phyloP scores from a whole-genome alignment of 2,113 vertebrate genomes.

The Erpornis zantholeuca region DNA sequence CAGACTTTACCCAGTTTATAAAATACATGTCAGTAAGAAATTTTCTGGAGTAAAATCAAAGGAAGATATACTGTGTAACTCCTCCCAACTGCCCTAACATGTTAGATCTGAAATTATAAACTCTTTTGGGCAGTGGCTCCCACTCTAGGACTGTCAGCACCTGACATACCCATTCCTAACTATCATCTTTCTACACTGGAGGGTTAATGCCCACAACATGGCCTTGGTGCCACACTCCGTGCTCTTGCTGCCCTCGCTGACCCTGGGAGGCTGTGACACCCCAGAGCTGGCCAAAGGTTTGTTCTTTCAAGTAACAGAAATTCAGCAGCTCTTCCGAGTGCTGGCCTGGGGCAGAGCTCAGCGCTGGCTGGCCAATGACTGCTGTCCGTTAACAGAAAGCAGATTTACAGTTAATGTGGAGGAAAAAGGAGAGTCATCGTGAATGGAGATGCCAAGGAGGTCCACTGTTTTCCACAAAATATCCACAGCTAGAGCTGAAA shows the following conservation, averaged over 20 bases:
- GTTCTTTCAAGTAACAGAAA: not conserved
- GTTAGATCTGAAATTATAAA: not conserved
- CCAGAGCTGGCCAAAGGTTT: not conserved
- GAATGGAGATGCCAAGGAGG: not conserved
- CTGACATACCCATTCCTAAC: not conserved
- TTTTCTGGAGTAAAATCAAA: not conserved
- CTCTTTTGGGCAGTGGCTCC: not conserved
- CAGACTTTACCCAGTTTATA: not conserved
- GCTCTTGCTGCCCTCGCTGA: not conserved
- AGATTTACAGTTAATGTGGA: not conserved
- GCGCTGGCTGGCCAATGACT: accelerated
- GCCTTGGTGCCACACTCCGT: not conserved
- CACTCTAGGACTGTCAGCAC: not conserved
- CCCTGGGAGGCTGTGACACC: not conserved
- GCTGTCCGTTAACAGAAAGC: not conserved
- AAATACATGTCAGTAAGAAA: not conserved
- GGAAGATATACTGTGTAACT: not conserved
- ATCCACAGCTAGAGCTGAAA: not conserved
- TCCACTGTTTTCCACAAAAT: not conserved
- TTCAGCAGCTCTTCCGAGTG: not conserved
- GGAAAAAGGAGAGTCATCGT: not conserved
- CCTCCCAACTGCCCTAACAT: not conserved
- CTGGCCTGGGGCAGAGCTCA: not conserved
- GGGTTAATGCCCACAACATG: not conserved
- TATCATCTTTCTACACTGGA: not conserved